Evolutionary conservation across 2,797 vertebrate species (phyloP), one percentile per base, ranked within the genome.

Genomic region (Toxotes lorentzi): DNA sequence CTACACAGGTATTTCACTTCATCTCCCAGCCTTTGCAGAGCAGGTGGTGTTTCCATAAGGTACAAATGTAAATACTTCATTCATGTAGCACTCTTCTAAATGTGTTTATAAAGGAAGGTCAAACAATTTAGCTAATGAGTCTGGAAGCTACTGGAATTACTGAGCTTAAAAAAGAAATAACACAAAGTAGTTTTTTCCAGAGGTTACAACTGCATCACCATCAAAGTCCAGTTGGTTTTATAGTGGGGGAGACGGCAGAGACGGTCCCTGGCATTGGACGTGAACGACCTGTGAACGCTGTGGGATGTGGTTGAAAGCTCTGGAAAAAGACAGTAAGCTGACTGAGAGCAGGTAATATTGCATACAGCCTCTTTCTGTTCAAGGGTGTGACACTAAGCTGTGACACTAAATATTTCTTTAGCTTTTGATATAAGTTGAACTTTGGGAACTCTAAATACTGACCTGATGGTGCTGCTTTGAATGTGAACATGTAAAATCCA

Each of bases 81-180:
- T 73, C 54, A 68, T 79, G 57, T 21, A 68, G 53, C 32, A 73
- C 71, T 81, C 69, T 62, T 62, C 60, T 73, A 78, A 65, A 16
- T 35, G 16, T 1, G 13, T 45, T 30, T 40, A 21, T 12, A 23
- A 19, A 43, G 4, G 34, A n/a, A 45, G 70, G 23, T 57, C 3
- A 11, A 47, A 43, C 54, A 23, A 41, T 14, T 13, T 14, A 38
- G 8, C 7, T 38, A 38, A 38, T 38, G 1, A 38, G 9, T 4
- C 5, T 38, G 21, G 8, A 43, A 23, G 27, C n/a, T 59, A 30
- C 27, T n/a, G n/a, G n/a, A 6, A 3, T 40, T 19, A 50, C 0
- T 30, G 30, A 71, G 4, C 4, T 10, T 10, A 1, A n/a, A 32
- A 70, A 27, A 12, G 14, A 56, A 68, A 68, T 23, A 17, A 58